Evolutionary conservation across 2,888 invertebrate genomes (phyloP).

Genomic region (Phyllotreta striolata): DNA sequence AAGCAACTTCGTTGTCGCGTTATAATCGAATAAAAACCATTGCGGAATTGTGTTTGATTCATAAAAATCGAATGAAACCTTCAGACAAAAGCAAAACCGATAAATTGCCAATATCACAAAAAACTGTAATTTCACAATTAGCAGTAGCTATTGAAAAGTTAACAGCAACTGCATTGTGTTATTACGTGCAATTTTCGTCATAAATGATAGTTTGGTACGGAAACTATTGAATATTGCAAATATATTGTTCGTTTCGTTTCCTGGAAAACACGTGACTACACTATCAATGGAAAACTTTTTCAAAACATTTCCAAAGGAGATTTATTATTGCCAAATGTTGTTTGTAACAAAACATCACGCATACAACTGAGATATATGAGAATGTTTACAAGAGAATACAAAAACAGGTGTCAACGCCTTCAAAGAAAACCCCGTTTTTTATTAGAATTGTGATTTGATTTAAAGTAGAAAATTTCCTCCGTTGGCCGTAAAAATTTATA

Average conservation of each 20-base stretch:
- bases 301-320: conserved; percentile 6
- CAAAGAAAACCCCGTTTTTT: background rate
- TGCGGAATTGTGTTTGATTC: too few species aligned
- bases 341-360: background rate
- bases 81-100: too few species aligned
- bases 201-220: conserved; percentile 8
- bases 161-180: conserved; percentile 8
- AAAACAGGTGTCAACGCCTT: background rate
- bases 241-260: conserved; percentile 13
- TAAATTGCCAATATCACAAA: too few species aligned
- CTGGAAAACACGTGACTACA: conserved; percentile 10
- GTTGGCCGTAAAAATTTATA: background rate
- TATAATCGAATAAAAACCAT: too few species aligned
- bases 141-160: conserved; percentile 3
- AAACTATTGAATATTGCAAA: conserved; percentile 11
- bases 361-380: background rate
- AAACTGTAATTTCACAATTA: conserved; percentile 10
- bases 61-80: too few species aligned
- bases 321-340: conserved; percentile 11
- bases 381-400: too few species aligned
- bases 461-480: too few species aligned
- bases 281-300: conserved; percentile 8
- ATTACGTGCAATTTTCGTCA: conserved; percentile 7
- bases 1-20: too few species aligned
- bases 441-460: too few species aligned